phyloP scores from a whole-genome alignment of 2,797 vertebrate species.

The Amphiprion clarkii region DNA sequence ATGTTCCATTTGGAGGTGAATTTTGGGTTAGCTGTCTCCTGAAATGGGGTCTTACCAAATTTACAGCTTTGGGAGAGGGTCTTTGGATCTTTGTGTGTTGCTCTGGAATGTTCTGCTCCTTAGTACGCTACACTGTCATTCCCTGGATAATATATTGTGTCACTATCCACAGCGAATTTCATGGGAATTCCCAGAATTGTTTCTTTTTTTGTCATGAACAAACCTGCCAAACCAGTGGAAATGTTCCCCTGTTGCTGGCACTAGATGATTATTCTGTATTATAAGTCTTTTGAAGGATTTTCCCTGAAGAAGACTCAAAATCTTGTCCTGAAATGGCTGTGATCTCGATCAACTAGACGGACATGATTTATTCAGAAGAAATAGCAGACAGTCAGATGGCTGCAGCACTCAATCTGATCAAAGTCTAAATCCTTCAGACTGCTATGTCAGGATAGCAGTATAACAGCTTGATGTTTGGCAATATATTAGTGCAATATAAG shows the following conservation, averaged over 20 bases:
- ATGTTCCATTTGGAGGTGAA: no score
- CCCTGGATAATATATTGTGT: background rate
- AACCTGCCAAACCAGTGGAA: background rate
- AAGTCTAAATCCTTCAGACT: constrained; percentile 25
- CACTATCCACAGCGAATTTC: background rate
- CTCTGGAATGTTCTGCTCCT: no score
- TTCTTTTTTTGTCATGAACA: background rate
- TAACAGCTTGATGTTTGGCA: constrained; percentile 24
- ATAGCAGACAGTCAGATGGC: constrained; percentile 20
- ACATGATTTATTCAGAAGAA: constrained; percentile 31
- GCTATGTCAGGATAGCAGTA: background rate
- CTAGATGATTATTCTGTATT: background rate
- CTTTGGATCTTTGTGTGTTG: no score
- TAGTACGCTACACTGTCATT: background rate
- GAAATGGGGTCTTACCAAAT: no score
- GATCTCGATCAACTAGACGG: background rate
- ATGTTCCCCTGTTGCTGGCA: background rate
- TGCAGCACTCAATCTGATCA: constrained; percentile 31
- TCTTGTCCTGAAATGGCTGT: background rate
- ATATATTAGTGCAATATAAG: constrained; percentile 1
- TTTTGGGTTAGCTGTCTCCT: no score
- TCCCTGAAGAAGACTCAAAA: background rate
- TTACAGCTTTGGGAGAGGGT: no score
- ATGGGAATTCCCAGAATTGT: background rate
- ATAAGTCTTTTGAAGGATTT: background rate